phyloP scores from a whole-genome alignment of 2,888 invertebrate species.

The Prenolepis imparis region DNA sequence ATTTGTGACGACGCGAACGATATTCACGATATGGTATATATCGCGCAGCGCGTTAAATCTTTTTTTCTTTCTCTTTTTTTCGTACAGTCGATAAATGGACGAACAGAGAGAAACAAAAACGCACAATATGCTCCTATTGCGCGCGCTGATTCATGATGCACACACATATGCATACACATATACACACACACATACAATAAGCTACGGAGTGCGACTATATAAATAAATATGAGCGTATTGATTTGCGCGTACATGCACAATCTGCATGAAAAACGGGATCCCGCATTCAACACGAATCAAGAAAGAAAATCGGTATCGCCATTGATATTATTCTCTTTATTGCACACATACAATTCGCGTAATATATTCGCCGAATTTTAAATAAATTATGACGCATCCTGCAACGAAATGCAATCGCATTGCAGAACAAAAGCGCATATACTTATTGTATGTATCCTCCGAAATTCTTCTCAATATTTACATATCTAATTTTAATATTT shows the following conservation, averaged over 20 bases:
- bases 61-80: slow-evolving; percentile 55
- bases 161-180: neutral
- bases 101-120: slow-evolving; percentile 71
- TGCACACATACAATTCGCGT: neutral
- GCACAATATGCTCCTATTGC: slow-evolving; percentile 63
- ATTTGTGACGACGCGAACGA: slow-evolving; percentile 60
- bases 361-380: slow-evolving; percentile 4
- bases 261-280: slow-evolving; percentile 14
- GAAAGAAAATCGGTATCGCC: slow-evolving; percentile 1
- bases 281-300: slow-evolving; percentile 27
- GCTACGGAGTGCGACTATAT: slow-evolving; percentile 62
- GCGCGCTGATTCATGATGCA: slow-evolving; percentile 72
- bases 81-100: slow-evolving; percentile 68
- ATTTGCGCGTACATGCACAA: slow-evolving; percentile 36
- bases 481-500: neutral
- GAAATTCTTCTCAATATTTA: neutral
- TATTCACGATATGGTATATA: slow-evolving; percentile 18
- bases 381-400: neutral
- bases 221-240: slow-evolving; percentile 73
- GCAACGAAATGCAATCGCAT: neutral
- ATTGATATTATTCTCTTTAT: neutral
- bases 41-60: neutral
- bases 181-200: neutral
- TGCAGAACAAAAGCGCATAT: neutral
- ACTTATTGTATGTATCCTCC: too few species aligned